These are phyloP conservation scores for Microcebus griseorufus DNA, from an alignment of 2,113 vertebrate species.

Conservation along the genomic window DNA sequence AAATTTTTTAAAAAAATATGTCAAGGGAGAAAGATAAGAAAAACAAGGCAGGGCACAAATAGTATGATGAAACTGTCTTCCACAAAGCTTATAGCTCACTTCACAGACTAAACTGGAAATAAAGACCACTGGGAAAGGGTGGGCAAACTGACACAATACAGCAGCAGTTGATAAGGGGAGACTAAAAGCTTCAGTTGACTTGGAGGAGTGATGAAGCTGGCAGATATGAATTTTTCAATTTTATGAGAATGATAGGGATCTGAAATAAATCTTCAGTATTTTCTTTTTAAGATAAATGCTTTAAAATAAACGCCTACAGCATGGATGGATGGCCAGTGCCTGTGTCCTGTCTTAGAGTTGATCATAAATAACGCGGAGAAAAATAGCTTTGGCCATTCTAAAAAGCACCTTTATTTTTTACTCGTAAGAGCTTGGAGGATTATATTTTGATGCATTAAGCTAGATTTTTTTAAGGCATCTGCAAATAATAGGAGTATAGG, in stretches of 20 bases:
- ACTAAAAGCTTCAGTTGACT: constrained; percentile 48
- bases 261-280: constrained; percentile 78
- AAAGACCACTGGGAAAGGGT: neutral
- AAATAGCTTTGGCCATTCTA: constrained; percentile 67
- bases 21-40: neutral
- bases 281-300: constrained; percentile 81
- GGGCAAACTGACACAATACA: neutral
- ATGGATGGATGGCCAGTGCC: constrained; percentile 68
- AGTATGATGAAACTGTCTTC: neutral
- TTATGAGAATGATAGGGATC: constrained; percentile 78
- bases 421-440: constrained; percentile 62
- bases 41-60: constrained; percentile 3
- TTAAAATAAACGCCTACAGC: constrained; percentile 71
- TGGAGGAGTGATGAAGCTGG: constrained; percentile 55
- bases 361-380: constrained; percentile 77
- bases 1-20: neutral
- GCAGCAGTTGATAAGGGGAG: constrained; percentile 13
- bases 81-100: neutral
- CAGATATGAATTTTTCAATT: constrained; percentile 79
- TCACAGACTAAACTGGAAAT: neutral
- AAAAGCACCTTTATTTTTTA: constrained; percentile 74
- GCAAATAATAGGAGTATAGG: constrained; percentile 39
- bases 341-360: constrained; percentile 54
- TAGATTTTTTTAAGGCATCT: constrained; percentile 28
- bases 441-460: constrained; percentile 69